phyloP scores from a whole-genome alignment of 2,888 invertebrate genomes.

The Drosophila lutescens region DNA sequence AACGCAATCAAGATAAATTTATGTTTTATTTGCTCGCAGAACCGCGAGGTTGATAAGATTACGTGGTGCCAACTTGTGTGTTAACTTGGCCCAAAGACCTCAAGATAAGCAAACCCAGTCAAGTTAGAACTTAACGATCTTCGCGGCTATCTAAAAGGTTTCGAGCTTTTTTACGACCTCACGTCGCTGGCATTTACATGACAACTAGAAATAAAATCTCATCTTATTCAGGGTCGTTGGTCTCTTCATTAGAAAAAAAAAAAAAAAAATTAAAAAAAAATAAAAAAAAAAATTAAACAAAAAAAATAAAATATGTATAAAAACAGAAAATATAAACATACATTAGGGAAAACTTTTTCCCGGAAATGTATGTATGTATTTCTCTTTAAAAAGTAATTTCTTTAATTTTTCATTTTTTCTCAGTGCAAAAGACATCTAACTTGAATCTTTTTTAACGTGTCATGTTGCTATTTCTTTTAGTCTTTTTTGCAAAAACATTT shows the following conservation, averaged over 20 bases:
- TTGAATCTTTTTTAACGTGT: constrained; percentile 5
- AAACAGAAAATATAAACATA: not conserved
- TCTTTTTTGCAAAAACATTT: constrained; percentile 38
- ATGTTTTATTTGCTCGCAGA: constrained; percentile 53
- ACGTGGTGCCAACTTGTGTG: not conserved
- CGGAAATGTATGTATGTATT: too few relatives aligned
- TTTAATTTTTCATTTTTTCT: too few relatives aligned
- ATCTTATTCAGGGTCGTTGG: constrained; percentile 57
- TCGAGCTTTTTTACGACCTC: constrained; percentile 51
- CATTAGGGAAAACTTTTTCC: not conserved
- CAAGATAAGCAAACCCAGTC: constrained; percentile 44
- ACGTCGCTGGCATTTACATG: constrained; percentile 53
- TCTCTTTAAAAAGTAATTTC: too few relatives aligned
- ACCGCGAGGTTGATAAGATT: constrained; percentile 17
- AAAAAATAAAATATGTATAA: not conserved
- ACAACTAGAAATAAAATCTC: constrained; percentile 41
- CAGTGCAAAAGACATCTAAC: constrained; percentile 13
- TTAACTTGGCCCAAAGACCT: constrained; percentile 43
- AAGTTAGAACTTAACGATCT: constrained; percentile 23
- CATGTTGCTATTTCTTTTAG: constrained; percentile 4
- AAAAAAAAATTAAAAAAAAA: not conserved
- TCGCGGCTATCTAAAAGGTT: constrained; percentile 21
- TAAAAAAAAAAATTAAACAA: not conserved
- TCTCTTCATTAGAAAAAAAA: not conserved
- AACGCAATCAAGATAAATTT: constrained; percentile 61